phyloP scores from a whole-genome alignment of 2,113 vertebrate genomes.

The Tapirus terrestris region DNA sequence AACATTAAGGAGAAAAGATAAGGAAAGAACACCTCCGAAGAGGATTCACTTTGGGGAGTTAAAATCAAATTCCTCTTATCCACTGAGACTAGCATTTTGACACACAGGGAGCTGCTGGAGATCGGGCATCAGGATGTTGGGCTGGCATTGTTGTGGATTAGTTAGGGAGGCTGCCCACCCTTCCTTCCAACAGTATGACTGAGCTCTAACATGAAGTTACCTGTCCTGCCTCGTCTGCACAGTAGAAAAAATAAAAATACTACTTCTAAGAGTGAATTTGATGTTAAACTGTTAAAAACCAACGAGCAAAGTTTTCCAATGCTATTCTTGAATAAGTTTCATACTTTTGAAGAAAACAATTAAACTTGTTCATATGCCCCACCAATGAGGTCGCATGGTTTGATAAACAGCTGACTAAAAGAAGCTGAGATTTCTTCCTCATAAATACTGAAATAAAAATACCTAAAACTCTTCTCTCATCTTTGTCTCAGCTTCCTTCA shows the following conservation, averaged over 20 bases:
- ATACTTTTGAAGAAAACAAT: background rate
- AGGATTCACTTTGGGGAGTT: background rate
- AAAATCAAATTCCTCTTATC: background rate
- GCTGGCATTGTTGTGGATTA: background rate
- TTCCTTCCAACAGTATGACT: background rate
- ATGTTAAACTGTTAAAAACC: background rate
- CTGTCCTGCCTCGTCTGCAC: background rate
- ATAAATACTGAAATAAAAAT: background rate
- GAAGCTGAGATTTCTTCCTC: background rate
- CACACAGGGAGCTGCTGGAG: background rate
- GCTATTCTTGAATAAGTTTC: background rate
- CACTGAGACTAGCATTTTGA: background rate
- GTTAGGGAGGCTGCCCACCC: background rate
- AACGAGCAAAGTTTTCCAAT: background rate
- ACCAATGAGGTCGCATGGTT: background rate
- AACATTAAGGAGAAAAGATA: background rate
- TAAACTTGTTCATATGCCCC: background rate
- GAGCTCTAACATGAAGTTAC: background rate
- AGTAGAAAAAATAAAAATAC: background rate
- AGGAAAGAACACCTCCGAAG: background rate
- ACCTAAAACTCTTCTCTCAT: background rate
- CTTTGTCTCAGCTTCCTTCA: background rate
- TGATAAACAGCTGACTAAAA: background rate
- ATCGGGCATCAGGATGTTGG: background rate
- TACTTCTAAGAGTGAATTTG: background rate